Evolutionary conservation across 2,888 invertebrate species (phyloP).

Genomic region (Machimus rusticus): DNA sequence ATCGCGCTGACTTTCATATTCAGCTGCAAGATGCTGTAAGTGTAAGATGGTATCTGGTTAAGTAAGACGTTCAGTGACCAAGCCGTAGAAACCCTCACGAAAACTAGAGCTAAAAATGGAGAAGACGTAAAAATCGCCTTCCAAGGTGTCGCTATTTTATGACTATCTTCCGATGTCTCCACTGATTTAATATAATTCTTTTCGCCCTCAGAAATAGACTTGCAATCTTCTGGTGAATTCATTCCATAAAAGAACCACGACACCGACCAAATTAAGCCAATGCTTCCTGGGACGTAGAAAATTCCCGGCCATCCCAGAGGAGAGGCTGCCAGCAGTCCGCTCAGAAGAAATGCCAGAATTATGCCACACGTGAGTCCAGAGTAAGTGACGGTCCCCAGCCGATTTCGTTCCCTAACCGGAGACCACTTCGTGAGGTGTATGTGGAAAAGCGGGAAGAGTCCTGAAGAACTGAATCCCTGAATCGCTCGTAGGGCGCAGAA

Average conservation of each 20-base stretch:
- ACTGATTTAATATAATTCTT: slow-evolving; percentile 68
- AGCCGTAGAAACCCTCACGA: slow-evolving; percentile 67
- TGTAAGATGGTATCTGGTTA: slow-evolving; percentile 74
- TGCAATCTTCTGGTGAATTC: slow-evolving; percentile 67
- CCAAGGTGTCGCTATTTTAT: slow-evolving; percentile 69
- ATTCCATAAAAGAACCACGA: slow-evolving; percentile 68
- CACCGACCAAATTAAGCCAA: slow-evolving; percentile 66
- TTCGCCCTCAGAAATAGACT: slow-evolving; percentile 67
- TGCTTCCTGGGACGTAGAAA: slow-evolving; percentile 69
- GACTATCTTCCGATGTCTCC: slow-evolving; percentile 51
- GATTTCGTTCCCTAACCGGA: slow-evolving; percentile 71
- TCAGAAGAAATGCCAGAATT: slow-evolving; percentile 69
- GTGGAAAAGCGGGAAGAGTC: slow-evolving; percentile 72
- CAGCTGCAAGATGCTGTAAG: slow-evolving; percentile 69
- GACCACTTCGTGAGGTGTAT: slow-evolving; percentile 74
- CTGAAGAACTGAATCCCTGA: slow-evolving; percentile 74
- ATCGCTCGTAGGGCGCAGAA: slow-evolving; percentile 68
- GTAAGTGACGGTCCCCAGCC: slow-evolving; percentile 67
- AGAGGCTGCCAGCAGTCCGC: slow-evolving; percentile 69
- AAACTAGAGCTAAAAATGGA: slow-evolving; percentile 68
- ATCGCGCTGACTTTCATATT: slow-evolving; percentile 67
- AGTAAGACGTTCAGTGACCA: slow-evolving; percentile 69
- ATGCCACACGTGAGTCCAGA: slow-evolving; percentile 74
- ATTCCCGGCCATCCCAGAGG: slow-evolving; percentile 73
- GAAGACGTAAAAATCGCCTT: slow-evolving; percentile 68